Conservation (phyloP, 1,140 invertebrate genomes). For the Hyposmocoma kahamanoa region DNA sequence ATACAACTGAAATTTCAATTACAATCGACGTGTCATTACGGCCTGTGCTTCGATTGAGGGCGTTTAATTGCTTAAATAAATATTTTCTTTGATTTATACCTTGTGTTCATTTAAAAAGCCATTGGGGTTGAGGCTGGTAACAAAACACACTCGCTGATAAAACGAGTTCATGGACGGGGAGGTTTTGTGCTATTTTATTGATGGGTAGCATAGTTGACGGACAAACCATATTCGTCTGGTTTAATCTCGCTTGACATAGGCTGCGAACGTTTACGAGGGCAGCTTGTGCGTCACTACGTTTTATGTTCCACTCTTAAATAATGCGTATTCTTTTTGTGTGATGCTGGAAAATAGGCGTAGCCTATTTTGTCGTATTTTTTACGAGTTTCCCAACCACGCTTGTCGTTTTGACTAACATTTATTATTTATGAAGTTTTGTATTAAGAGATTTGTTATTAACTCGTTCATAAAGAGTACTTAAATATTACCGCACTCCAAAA, state of each 20-base stretch:
- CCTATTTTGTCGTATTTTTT: slow-evolving; percentile 38
- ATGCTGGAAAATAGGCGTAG: slow-evolving; percentile 28
- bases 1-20: slow-evolving; percentile 28
- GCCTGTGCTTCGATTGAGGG: slow-evolving; percentile 22
- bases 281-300: slow-evolving; percentile 26
- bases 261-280: slow-evolving; percentile 27
- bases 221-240: slow-evolving; percentile 13
- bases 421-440: no score
- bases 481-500: no score
- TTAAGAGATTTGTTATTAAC: no score
- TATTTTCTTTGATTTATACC: slow-evolving; percentile 33
- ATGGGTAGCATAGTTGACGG: no score
- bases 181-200: no score
- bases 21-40: slow-evolving; percentile 25
- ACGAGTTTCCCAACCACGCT: slow-evolving; percentile 42
- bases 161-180: no score
- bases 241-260: slow-evolving; percentile 27
- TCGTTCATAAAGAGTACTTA: no score
- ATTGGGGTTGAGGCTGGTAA: no score
- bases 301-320: slow-evolving; percentile 48
- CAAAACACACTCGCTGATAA: no score
- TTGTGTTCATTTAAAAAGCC: slow-evolving; percentile 20
- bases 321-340: slow-evolving; percentile 40
- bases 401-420: no score
- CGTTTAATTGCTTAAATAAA: slow-evolving; percentile 44